These are phyloP conservation scores for Willowsia nigromaculata DNA, from an alignment of 2,888 invertebrate genomes.

Conservation along the genomic window DNA sequence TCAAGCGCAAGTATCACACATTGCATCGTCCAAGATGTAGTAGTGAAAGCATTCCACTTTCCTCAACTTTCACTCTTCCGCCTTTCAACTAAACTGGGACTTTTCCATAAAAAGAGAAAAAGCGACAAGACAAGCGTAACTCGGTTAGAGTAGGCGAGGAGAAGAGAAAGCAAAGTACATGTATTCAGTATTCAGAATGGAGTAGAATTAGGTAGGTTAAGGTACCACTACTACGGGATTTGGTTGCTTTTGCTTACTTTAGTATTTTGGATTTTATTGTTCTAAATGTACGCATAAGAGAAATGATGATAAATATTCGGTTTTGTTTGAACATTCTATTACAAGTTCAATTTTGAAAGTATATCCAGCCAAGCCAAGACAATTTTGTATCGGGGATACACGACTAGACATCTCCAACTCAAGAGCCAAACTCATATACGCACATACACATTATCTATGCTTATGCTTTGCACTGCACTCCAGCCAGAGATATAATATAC, in stretches of 20 bases:
- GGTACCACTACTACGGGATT: neutral
- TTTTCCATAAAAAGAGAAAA: neutral
- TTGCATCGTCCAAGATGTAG: neutral
- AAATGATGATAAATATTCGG: neutral
- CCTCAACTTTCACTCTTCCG: neutral
- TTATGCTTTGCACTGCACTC: neutral
- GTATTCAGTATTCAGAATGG: neutral
- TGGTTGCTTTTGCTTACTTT: neutral
- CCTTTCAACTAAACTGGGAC: neutral
- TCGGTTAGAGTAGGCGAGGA: neutral
- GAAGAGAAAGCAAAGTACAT: neutral
- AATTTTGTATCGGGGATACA: neutral
- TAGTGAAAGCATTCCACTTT: neutral
- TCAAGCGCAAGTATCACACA: neutral
- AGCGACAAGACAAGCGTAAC: conserved; percentile 28
- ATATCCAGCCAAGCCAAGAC: too few relatives aligned
- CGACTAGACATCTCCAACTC: too few relatives aligned
- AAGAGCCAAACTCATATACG: too few relatives aligned
- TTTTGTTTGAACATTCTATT: neutral
- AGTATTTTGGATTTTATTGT: neutral
- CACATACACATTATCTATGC: neutral
- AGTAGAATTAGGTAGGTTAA: neutral
- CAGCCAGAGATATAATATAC: too few relatives aligned
- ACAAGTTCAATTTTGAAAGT: neutral
- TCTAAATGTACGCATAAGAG: neutral